Percentiles rank a stretch among this genome's conserved stretches.
These are phyloP conservation scores for Noturus placidus DNA, from an alignment of 2,113 vertebrate genomes.

Conservation along the genomic window DNA sequence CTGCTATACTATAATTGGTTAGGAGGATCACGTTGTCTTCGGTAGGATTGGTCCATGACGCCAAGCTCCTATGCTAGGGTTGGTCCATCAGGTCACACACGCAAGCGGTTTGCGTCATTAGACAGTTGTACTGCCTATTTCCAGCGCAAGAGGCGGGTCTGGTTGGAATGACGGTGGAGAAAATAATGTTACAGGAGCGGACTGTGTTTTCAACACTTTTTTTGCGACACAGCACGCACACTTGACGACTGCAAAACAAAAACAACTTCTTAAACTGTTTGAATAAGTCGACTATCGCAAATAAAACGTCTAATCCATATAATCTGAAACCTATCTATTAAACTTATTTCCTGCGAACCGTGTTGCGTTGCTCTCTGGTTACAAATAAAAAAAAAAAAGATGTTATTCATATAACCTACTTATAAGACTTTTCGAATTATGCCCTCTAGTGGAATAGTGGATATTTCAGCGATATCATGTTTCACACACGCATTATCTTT, in stretches of 20 bases:
- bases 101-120: not conserved
- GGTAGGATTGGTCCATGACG: not conserved
- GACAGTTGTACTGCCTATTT: not conserved
- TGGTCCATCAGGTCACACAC: not conserved
- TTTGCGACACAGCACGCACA: constrained; percentile 45
- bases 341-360: not conserved
- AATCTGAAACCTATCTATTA: not conserved
- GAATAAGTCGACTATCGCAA: not conserved
- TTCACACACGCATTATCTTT: not conserved
- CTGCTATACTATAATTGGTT: not conserved
- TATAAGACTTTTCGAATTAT: not conserved
- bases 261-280: not conserved
- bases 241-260: constrained; percentile 39
- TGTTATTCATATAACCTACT: not conserved
- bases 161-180: not conserved
- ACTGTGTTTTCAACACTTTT: constrained; percentile 25
- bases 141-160: not conserved
- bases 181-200: not conserved
- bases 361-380: not conserved
- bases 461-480: not conserved
- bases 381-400: not conserved
- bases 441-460: constrained; percentile 15
- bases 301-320: too few relatives aligned
- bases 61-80: not conserved
- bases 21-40: not conserved